These are phyloP conservation scores for Cataglyphis livida DNA, from an alignment of 2,888 invertebrate species.

Conservation along the genomic window DNA sequence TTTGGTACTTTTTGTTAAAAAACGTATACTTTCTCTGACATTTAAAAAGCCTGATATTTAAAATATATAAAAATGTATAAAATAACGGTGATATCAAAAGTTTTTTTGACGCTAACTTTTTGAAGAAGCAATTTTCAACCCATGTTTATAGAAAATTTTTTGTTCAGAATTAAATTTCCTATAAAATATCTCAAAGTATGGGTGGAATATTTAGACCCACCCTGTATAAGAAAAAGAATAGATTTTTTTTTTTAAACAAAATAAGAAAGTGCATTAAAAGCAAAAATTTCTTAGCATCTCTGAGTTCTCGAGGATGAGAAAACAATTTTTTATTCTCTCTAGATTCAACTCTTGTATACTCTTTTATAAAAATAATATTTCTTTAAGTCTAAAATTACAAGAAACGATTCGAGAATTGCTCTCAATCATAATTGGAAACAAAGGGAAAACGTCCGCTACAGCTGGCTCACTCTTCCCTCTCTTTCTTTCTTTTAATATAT, in stretches of 20 bases:
- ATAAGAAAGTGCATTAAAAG: not conserved
- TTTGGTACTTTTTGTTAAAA: no score
- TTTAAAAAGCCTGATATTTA: no score
- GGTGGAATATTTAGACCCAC: no score
- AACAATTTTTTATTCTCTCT: not conserved
- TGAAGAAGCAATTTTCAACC: no score
- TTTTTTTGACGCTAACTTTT: no score
- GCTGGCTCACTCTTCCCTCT: not conserved
- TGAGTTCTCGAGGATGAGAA: not conserved
- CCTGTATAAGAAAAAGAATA: not conserved
- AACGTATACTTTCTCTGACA: no score
- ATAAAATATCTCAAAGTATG: no score
- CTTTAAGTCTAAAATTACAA: conserved; percentile 4
- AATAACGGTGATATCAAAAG: no score
- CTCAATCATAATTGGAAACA: conserved; percentile 31
- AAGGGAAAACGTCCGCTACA: conserved; percentile 9
- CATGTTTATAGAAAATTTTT: no score
- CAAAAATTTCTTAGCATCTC: not conserved
- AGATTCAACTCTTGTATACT: not conserved
- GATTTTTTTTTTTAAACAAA: not conserved
- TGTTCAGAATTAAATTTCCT: no score
- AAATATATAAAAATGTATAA: no score
- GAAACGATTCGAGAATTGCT: not conserved
- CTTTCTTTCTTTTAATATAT: conserved; percentile 23
- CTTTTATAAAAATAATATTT: not conserved